These are phyloP conservation scores for Phrixothrix hirtus DNA, from an alignment of 2,888 invertebrate genomes.

Conservation along the genomic window DNA sequence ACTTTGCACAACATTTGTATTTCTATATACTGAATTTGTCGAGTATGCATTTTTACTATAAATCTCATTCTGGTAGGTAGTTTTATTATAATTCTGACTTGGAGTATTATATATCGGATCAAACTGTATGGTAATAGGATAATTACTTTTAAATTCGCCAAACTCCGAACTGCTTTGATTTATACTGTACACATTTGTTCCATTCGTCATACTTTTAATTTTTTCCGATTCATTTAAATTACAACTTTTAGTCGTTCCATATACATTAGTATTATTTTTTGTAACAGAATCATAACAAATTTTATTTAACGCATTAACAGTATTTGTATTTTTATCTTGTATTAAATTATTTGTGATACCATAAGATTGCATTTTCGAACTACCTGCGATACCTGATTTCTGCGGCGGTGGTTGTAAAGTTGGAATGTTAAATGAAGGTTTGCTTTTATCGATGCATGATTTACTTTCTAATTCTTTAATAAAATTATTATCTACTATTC, in stretches of 20 bases:
- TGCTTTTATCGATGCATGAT: constrained; percentile 47
- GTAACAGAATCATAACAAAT: constrained; percentile 58
- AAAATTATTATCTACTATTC: constrained; percentile 63
- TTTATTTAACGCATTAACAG: constrained; percentile 55
- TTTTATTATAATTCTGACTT: constrained; percentile 10
- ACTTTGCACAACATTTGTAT: constrained; percentile 8
- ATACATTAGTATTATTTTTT: constrained; percentile 24
- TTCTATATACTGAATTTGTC: constrained; percentile 1
- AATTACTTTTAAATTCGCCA: constrained; percentile 46
- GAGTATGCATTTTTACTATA: too few relatives aligned
- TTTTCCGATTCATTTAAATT: constrained; percentile 19
- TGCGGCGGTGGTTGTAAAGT: constrained; percentile 57
- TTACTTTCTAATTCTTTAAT: constrained; percentile 69
- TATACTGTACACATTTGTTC: constrained; percentile 8
- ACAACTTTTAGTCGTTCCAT: constrained; percentile 21
- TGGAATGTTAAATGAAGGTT: constrained; percentile 49
- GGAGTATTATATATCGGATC: constrained; percentile 8
- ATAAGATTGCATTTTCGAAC: background rate
- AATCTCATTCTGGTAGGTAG: too few relatives aligned
- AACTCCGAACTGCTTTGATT: constrained; percentile 38
- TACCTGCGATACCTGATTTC: background rate
- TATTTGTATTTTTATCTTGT: constrained; percentile 42
- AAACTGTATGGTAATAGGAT: constrained; percentile 26
- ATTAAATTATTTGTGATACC: constrained; percentile 13
- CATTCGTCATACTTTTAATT: constrained; percentile 24